These are phyloP conservation scores for Lamellibrachia luymesi DNA, from an alignment of 1,140 invertebrate species.

Conservation along the genomic window DNA sequence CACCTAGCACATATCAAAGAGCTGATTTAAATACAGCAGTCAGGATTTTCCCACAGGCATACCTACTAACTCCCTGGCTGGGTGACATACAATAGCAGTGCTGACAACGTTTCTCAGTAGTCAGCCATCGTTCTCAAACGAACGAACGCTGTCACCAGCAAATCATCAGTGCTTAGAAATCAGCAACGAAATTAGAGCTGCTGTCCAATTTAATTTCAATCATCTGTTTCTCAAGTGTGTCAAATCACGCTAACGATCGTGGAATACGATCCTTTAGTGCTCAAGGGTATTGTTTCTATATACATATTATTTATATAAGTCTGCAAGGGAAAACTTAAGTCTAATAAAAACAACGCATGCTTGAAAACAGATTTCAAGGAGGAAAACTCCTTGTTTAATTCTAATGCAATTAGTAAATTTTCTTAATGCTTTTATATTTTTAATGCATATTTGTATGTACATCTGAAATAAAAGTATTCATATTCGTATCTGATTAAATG, in stretches of 20 bases:
- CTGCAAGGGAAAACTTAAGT: background rate
- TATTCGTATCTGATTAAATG: no score
- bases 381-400: no score
- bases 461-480: no score
- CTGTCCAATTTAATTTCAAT: background rate
- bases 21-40: background rate
- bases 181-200: background rate
- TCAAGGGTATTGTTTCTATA: background rate
- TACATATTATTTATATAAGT: background rate
- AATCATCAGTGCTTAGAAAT: background rate
- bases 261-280: background rate
- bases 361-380: background rate
- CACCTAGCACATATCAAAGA: background rate
- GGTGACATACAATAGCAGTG: background rate
- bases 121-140: background rate
- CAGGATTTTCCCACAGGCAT: background rate
- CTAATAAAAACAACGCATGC: background rate
- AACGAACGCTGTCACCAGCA: background rate
- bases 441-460: no score
- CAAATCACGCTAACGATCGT: background rate
- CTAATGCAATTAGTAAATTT: no score
- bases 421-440: no score
- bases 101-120: background rate
- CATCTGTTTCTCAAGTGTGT: background rate
- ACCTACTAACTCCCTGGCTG: background rate